Evolutionary conservation across 2,888 invertebrate genomes (phyloP).

Genomic region (Microplitis deprimator): DNA sequence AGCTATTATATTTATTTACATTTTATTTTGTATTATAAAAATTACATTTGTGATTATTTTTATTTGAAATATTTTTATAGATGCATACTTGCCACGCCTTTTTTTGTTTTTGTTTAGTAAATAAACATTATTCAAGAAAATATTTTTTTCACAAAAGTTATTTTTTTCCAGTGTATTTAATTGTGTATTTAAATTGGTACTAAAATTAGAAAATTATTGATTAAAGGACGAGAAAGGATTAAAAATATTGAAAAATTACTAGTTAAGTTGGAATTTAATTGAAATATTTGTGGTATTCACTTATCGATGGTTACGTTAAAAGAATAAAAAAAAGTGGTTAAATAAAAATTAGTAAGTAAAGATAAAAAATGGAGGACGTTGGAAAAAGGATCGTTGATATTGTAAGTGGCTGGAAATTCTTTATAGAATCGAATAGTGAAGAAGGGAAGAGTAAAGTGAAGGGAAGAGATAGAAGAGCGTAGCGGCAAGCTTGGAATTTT

Average conservation of each 20-base stretch:
- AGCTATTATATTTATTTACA: no score
- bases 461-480: slow-evolving; percentile 26
- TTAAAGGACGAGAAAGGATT: background rate
- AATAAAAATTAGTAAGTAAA: background rate
- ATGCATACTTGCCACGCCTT: no score
- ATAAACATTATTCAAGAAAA: no score
- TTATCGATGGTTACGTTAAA: background rate
- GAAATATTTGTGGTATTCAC: background rate
- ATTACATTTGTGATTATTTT: no score
- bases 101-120: no score
- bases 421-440: slow-evolving; percentile 54
- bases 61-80: no score
- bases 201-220: background rate
- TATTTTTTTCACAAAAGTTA: no score
- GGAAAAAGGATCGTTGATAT: slow-evolving; percentile 60
- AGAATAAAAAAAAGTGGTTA: background rate
- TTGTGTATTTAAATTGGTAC: background rate
- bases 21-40: no score
- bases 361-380: background rate
- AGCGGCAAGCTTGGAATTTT: slow-evolving; percentile 67
- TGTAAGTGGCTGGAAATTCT: slow-evolving; percentile 69
- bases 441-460: slow-evolving; percentile 5
- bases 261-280: background rate
- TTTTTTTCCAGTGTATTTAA: no score
- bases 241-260: background rate